Percentiles rank a stretch among this genome's conserved stretches.
phyloP scores from a whole-genome alignment of 1,140 invertebrate species.

The Carposina sasakii region DNA sequence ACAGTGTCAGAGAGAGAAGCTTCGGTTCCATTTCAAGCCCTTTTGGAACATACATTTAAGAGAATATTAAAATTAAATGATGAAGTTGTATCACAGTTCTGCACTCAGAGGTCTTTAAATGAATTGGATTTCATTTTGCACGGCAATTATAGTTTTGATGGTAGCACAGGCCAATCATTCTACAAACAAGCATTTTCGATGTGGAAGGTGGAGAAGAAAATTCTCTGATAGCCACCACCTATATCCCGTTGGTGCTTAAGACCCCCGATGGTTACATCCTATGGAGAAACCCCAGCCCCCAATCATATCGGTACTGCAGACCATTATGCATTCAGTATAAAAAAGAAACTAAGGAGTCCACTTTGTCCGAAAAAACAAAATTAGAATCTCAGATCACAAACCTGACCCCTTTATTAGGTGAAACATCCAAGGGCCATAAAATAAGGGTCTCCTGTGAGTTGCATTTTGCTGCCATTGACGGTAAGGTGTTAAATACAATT shows the following conservation, averaged over 20 bases:
- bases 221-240: not conserved
- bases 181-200: constrained; percentile 5
- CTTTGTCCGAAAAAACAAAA: not conserved
- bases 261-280: not conserved
- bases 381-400: constrained; percentile 4
- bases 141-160: constrained; percentile 8
- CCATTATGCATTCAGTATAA: constrained; percentile 9
- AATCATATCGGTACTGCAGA: constrained; percentile 10
- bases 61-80: not conserved
- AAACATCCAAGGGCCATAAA: constrained; percentile 1
- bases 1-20: constrained; percentile 10
- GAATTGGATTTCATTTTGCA: not conserved
- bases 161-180: constrained; percentile 6
- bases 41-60: constrained; percentile 6
- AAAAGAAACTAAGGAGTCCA: constrained; percentile 2
- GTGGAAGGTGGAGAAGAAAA: constrained; percentile 1
- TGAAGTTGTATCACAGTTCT: not conserved
- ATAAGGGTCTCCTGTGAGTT: not conserved
- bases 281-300: constrained; percentile 4
- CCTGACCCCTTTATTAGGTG: not conserved
- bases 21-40: not conserved
- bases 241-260: constrained; percentile 1
- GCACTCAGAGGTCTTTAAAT: not conserved
- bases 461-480: constrained; percentile 1
- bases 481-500: constrained; percentile 9